Percentiles rank a stretch among this genome's conserved stretches.
These are phyloP conservation scores for Scyliorhinus canicula DNA, from an alignment of 2,797 vertebrate species.

Conservation along the genomic window DNA sequence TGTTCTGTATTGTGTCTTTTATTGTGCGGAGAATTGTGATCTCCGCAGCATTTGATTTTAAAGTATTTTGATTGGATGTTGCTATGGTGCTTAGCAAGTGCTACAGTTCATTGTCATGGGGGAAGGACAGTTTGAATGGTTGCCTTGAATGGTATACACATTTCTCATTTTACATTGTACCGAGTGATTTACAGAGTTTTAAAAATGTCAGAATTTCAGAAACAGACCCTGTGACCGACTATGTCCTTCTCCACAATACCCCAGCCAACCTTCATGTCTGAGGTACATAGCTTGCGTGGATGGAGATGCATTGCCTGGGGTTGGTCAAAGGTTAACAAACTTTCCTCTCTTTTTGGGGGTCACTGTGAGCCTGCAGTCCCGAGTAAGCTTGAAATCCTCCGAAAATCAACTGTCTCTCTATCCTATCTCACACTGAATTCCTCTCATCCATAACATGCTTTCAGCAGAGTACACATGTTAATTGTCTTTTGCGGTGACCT, in stretches of 20 bases:
- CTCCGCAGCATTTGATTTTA: not conserved
- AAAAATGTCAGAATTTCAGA: not conserved
- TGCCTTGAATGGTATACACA: not conserved
- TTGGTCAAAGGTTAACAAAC: not conserved
- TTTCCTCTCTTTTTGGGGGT: not conserved
- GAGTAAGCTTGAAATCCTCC: not conserved
- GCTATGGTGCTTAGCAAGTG: not conserved
- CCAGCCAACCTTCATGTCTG: not conserved
- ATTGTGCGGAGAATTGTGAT: not conserved
- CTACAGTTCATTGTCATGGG: not conserved
- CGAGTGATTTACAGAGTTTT: not conserved
- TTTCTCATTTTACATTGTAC: not conserved
- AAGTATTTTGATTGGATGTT: conserved; percentile 16
- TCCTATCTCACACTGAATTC: not conserved
- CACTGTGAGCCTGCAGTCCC: not conserved
- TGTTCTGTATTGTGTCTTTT: not conserved
- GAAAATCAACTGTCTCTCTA: not conserved
- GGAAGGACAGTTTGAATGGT: not conserved
- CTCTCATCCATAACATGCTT: not conserved
- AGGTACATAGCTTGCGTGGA: not conserved
- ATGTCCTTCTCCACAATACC: not conserved
- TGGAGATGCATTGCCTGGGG: not conserved
- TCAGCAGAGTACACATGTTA: not conserved
- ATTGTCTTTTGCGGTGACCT: not conserved
- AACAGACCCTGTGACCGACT: not conserved